Conservation (phyloP, 92 coral and sea anemone genomes). For the Epizoanthus rinbou region DNA sequence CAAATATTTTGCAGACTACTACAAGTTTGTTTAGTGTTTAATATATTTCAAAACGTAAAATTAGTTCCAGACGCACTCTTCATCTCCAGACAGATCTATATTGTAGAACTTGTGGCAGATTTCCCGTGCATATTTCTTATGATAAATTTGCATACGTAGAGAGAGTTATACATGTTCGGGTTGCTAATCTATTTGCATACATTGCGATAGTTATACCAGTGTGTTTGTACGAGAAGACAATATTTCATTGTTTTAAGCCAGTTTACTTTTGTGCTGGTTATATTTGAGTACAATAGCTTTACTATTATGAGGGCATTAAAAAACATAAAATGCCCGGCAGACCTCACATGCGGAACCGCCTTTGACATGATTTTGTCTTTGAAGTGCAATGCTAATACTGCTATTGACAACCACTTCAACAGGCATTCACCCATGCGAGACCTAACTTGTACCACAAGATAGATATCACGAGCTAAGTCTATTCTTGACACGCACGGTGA, state of each 20-base stretch:
- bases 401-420: background rate
- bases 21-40: background rate
- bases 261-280: no score
- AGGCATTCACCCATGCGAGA: conserved; percentile 15
- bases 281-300: no score
- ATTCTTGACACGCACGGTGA: background rate
- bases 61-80: no score
- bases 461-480: conserved; percentile 15
- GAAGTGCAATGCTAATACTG: conserved; percentile 27
- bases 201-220: background rate
- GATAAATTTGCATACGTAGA: background rate
- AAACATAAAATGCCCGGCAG: no score
- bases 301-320: no score
- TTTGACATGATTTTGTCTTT: background rate
- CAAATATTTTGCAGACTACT: background rate
- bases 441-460: conserved; percentile 7
- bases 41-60: no score
- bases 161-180: no score
- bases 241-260: background rate
- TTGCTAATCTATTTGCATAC: background rate
- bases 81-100: no score
- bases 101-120: no score
- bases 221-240: conserved; percentile 7
- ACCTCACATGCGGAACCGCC: no score
- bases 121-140: background rate